Evolutionary conservation across 2,888 invertebrate genomes (phyloP), one percentile per base, ranked within the genome.

Genomic region (Bellardia pandia): DNA sequence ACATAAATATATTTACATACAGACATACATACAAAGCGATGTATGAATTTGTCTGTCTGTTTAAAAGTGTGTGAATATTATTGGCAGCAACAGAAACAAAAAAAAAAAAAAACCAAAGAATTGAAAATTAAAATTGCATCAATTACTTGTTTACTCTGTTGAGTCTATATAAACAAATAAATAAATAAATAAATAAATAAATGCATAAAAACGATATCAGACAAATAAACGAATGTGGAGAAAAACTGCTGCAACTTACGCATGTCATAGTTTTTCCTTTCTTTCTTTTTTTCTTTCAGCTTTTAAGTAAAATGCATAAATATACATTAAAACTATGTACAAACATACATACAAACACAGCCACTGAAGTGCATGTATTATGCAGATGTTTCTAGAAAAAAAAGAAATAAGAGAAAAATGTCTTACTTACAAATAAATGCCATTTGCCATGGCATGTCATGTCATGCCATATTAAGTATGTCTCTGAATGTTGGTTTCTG

Each of bases 111-210:
- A 16, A 62, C 72, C 48, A 37, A 40, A 72, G 37, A 74, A 84
- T 71, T 40, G 51, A 68, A 75, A 72, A 71, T 66, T 80, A 81
- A 85, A 81, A 86, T 81, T 81, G 72, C 86, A 86, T 81, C 81
- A 72, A 86, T 86, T 77, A 77, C 77, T 81, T 81, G 86, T 77
- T 86, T 77, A 68, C 77, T 72, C 66, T 72, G 85, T 62, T 14
- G 76, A 66, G 71, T 76, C 76, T 66, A 33, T 64, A 37, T 42
- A 78, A 78, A 69, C 48, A 78, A 68, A 48, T 64, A 74, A 58
- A 74, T 80, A 74, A 58, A 74, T 80, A 78, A 68, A 48, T 64
- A 74, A 58, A 74, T 80, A 74, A 58, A 74, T 80, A 80, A 76
- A 85, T 80, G 60, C 60, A 53, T 72, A 66, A 66, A 84, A 84